These are phyloP conservation scores for Riparia riparia DNA, from an alignment of 2,113 vertebrate genomes.

Conservation along the genomic window DNA sequence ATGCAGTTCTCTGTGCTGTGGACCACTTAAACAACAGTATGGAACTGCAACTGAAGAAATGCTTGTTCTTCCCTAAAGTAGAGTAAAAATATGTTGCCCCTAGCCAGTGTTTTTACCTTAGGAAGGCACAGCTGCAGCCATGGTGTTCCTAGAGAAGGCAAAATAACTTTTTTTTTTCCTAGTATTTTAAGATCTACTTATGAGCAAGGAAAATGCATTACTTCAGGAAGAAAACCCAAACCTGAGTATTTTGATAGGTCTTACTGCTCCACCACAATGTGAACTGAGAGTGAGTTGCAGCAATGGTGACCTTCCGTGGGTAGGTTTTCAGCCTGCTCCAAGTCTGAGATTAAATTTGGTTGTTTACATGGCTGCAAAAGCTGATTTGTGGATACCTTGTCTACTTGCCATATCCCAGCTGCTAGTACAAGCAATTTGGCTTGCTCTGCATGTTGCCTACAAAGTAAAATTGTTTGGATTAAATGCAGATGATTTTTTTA, in stretches of 20 bases:
- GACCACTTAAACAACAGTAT: background rate
- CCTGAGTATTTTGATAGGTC: background rate
- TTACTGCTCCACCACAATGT: background rate
- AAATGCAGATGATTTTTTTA: background rate
- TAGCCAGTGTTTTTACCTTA: background rate
- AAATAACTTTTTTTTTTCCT: background rate
- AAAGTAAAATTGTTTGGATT: background rate
- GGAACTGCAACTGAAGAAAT: background rate
- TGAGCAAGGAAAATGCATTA: background rate
- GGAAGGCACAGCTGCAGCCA: background rate
- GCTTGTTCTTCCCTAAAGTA: background rate
- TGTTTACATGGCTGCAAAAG: background rate
- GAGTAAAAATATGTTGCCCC: background rate
- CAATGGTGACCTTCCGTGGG: accelerated
- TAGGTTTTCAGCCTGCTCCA: background rate
- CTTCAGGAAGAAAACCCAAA: background rate
- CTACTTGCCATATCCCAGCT: background rate
- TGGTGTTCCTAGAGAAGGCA: background rate
- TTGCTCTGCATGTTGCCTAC: background rate
- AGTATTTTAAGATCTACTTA: background rate
- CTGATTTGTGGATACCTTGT: background rate
- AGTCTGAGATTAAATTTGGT: background rate
- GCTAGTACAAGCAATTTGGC: background rate
- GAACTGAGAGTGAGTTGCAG: background rate
- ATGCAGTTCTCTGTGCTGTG: background rate